These are phyloP conservation scores for Eolophus roseicapilla DNA, from an alignment of 2,113 vertebrate genomes.

Conservation along the genomic window DNA sequence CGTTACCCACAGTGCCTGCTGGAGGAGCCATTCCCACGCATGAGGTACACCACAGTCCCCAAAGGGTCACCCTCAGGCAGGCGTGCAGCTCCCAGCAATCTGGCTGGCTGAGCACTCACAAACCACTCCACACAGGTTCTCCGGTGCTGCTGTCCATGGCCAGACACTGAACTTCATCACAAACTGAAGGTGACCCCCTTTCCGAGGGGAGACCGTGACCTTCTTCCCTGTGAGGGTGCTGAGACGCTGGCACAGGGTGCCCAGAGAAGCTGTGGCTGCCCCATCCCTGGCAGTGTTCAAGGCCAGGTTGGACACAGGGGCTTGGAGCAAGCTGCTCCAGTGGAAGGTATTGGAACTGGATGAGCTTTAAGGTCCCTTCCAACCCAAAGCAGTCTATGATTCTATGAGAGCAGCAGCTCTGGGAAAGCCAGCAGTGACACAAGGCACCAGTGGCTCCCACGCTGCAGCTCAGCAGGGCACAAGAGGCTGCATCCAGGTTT, in stretches of 20 bases:
- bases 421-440: not conserved
- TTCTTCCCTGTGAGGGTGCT: not conserved
- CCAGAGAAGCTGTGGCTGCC: not conserved
- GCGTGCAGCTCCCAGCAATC: rapidly evolving
- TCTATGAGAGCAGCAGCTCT: not conserved
- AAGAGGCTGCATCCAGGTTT: not conserved
- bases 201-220: not conserved
- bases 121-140: not conserved
- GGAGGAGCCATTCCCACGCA: not conserved
- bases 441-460: not conserved
- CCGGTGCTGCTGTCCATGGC: rapidly evolving
- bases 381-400: not conserved
- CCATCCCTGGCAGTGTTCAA: not conserved
- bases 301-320: not conserved
- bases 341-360: not conserved
- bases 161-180: not conserved
- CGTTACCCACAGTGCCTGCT: rapidly evolving
- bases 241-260: not conserved
- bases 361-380: not conserved
- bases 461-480: not conserved
- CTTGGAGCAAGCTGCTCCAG: not conserved
- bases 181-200: not conserved
- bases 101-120: rapidly evolving
- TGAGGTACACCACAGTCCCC: rapidly evolving
- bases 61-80: not conserved